Conservation (phyloP, 2,888 invertebrate genomes). For the Steinernema scapterisci region DNA sequence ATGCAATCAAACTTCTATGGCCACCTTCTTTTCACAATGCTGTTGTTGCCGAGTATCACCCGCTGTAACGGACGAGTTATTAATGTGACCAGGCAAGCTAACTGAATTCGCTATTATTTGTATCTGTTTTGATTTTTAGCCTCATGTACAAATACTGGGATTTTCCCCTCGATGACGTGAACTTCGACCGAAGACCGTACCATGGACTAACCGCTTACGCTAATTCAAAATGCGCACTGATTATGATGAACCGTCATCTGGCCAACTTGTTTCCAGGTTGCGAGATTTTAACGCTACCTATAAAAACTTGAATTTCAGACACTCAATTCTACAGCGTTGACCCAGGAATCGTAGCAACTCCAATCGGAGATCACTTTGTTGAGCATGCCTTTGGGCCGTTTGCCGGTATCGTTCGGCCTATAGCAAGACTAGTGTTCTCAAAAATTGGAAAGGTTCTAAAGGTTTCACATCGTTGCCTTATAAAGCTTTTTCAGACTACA, state of each 20-base stretch:
- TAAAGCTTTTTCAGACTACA: background rate
- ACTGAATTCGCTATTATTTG: no score
- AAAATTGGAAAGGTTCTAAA: background rate
- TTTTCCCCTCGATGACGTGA: slow-evolving; percentile 26
- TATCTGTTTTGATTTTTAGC: background rate
- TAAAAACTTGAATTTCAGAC: background rate
- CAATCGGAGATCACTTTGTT: slow-evolving; percentile 3
- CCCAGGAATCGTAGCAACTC: slow-evolving; percentile 23
- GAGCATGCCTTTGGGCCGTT: background rate
- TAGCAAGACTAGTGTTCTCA: background rate
- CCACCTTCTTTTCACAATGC: slow-evolving; percentile 21
- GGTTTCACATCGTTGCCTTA: no score
- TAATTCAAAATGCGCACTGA: slow-evolving; percentile 11
- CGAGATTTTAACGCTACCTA: no score
- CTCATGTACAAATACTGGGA: slow-evolving; percentile 3
- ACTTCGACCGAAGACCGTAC: slow-evolving; percentile 32
- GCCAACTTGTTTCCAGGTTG: background rate
- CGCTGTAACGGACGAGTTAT: background rate
- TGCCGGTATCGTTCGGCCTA: background rate
- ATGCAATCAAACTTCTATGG: slow-evolving; percentile 34
- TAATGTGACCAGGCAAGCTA: slow-evolving; percentile 3
- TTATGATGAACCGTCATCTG: slow-evolving; percentile 17
- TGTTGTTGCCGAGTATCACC: slow-evolving; percentile 14
- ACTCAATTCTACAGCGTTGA: slow-evolving; percentile 8
- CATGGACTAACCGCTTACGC: background rate